Percentiles rank a stretch among this genome's conserved stretches.
Conservation (phyloP, 2,113 vertebrate species). For the Xerus inauris region DNA sequence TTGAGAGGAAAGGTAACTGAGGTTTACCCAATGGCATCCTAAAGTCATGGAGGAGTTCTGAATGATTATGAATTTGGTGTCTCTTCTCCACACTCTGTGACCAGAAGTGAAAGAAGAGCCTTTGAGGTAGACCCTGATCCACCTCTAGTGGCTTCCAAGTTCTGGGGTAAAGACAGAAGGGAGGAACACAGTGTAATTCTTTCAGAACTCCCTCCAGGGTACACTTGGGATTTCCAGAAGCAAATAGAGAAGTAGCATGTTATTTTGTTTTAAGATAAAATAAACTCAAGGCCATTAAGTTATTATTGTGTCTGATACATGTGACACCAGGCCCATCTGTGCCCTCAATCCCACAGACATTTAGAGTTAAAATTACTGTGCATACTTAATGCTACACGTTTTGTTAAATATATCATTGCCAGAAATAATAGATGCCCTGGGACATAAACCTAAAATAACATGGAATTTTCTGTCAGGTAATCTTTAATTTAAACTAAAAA, state of each 20-base stretch:
- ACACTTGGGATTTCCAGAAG: not conserved
- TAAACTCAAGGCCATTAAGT: slow-evolving; percentile 77
- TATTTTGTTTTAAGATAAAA: slow-evolving; percentile 79
- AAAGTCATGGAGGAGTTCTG: not conserved
- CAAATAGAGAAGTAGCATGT: slow-evolving; percentile 58
- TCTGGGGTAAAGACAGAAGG: not conserved
- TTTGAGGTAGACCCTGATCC: not conserved
- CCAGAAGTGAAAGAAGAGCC: not conserved
- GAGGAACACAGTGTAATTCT: not conserved
- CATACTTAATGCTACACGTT: slow-evolving; percentile 41
- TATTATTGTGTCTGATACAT: slow-evolving; percentile 51
- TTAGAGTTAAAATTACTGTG: slow-evolving; percentile 67
- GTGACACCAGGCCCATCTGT: slow-evolving; percentile 60
- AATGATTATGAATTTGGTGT: not conserved
- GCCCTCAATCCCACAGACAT: slow-evolving; percentile 59
- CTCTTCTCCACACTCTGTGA: not conserved
- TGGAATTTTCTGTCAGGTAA: slow-evolving; percentile 72
- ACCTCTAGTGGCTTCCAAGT: not conserved
- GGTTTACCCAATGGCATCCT: not conserved
- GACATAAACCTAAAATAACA: slow-evolving; percentile 85
- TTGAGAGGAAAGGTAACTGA: not conserved
- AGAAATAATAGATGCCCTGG: slow-evolving; percentile 83
- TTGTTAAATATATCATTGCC: slow-evolving; percentile 72
- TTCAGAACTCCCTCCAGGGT: slow-evolving; percentile 54
- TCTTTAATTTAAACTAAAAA: slow-evolving; percentile 85